phyloP scores from a whole-genome alignment of 2,797 vertebrate species.

The Picus viridis region DNA sequence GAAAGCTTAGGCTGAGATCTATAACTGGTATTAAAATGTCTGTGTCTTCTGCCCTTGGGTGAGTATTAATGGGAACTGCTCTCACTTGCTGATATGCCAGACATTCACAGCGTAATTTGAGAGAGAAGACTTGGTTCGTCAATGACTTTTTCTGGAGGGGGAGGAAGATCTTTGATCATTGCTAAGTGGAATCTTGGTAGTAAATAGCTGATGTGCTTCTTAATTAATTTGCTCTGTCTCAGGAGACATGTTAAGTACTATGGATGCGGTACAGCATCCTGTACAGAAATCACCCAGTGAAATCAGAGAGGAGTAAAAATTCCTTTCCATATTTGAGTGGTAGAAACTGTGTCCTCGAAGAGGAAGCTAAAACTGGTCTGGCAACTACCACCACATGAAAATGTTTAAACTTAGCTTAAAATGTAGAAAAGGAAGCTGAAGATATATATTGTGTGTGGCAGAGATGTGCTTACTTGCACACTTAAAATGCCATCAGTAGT shows the following conservation, averaged over 20 bases:
- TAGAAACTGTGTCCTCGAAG: not conserved
- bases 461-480: not conserved
- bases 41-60: constrained; percentile 36
- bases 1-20: not conserved
- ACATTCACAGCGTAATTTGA: constrained; percentile 16
- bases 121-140: not conserved
- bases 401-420: not conserved
- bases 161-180: constrained; percentile 21
- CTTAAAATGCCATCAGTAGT: not conserved
- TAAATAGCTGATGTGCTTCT: constrained; percentile 6
- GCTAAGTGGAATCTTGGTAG: not conserved
- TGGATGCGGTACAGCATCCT: not conserved
- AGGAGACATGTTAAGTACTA: not conserved
- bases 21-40: not conserved
- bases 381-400: not conserved
- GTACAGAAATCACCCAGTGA: not conserved
- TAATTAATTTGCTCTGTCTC: constrained; percentile 20
- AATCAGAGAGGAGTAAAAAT: constrained; percentile 6
- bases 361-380: not conserved
- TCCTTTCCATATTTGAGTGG: not conserved
- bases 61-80: constrained; percentile 55
- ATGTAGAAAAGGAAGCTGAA: not conserved
- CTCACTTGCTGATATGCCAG: constrained; percentile 9
- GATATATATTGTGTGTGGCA: not conserved
- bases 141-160: constrained; percentile 5